phyloP scores from a whole-genome alignment of 2,797 vertebrate species.

The Huso huso region DNA sequence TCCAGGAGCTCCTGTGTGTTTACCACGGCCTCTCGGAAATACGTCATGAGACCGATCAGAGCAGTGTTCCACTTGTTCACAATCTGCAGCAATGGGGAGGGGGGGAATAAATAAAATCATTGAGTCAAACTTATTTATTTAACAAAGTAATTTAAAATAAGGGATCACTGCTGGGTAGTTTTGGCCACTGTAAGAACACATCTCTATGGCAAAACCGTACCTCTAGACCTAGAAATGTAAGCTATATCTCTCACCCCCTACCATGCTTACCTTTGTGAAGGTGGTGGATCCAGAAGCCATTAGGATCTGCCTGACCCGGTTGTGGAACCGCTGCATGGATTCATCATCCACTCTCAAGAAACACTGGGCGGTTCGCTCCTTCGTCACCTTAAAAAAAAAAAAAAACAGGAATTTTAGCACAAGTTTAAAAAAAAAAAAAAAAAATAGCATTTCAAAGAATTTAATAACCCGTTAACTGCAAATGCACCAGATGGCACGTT shows the following conservation, averaged over 20 bases:
- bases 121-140: too few species aligned
- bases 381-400: conserved; percentile 74
- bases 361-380: conserved; percentile 96
- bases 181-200: too few species aligned
- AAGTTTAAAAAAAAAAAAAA: neutral
- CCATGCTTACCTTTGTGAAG: conserved; percentile 82
- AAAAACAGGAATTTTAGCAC: neutral
- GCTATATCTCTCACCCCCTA: too few species aligned
- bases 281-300: conserved; percentile 98
- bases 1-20: conserved; percentile 97
- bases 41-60: conserved; percentile 96
- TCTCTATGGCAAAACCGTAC: too few species aligned
- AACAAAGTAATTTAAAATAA: too few species aligned
- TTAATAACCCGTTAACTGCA: neutral
- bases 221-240: too few species aligned
- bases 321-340: conserved; percentile 98
- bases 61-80: conserved; percentile 99
- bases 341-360: conserved; percentile 97
- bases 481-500: conserved; percentile 9
- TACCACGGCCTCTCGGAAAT: conserved; percentile 97
- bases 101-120: neutral
- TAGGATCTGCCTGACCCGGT: conserved; percentile 94
- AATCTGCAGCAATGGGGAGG: conserved; percentile 58
- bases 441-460: neutral
- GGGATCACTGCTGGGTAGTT: too few species aligned